A percentile compares a stretch with the other conserved stretches of the same genome.
phyloP scores from a whole-genome alignment of 1,140 invertebrate species.

The Euwallacea fornicatus region DNA sequence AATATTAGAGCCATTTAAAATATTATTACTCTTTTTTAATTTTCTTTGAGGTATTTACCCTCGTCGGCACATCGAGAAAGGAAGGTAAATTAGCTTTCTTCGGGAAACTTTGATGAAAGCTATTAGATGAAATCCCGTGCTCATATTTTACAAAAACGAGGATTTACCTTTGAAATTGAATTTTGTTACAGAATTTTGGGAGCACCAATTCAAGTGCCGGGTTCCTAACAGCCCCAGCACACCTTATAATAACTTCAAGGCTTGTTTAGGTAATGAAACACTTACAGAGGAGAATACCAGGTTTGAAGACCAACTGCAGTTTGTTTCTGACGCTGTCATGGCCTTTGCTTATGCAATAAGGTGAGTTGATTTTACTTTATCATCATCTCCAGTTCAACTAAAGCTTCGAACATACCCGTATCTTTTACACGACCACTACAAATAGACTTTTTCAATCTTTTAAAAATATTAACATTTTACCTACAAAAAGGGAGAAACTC shows the following conservation, averaged over 20 bases:
- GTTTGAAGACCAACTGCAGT: slow-evolving; percentile 89
- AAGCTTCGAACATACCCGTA: no score
- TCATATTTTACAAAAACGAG: not conserved
- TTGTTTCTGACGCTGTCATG: slow-evolving; percentile 90
- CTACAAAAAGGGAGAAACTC: no score
- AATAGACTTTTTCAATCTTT: no score
- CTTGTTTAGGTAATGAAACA: slow-evolving; percentile 72
- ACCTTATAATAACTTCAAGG: slow-evolving; percentile 72
- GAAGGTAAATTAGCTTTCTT: slow-evolving; percentile 13
- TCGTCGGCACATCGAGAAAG: not conserved
- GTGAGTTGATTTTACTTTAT: slow-evolving; percentile 54
- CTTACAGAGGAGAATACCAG: slow-evolving; percentile 74
- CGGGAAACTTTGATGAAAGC: not conserved
- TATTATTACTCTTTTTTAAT: not conserved
- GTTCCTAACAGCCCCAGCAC: slow-evolving; percentile 77
- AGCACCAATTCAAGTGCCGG: slow-evolving; percentile 83
- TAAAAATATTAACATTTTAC: not conserved
- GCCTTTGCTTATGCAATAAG: slow-evolving; percentile 86
- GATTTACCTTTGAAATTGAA: slow-evolving; percentile 3
- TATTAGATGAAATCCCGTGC: not conserved
- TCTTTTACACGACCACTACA: no score
- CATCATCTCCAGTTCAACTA: no score
- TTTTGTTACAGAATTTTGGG: slow-evolving; percentile 83
- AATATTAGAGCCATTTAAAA: not conserved
- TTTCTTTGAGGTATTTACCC: not conserved